Percentiles rank a stretch among this genome's conserved stretches.
Conservation (phyloP, 2,797 vertebrate genomes). For the Mormyrops attenuatus region DNA sequence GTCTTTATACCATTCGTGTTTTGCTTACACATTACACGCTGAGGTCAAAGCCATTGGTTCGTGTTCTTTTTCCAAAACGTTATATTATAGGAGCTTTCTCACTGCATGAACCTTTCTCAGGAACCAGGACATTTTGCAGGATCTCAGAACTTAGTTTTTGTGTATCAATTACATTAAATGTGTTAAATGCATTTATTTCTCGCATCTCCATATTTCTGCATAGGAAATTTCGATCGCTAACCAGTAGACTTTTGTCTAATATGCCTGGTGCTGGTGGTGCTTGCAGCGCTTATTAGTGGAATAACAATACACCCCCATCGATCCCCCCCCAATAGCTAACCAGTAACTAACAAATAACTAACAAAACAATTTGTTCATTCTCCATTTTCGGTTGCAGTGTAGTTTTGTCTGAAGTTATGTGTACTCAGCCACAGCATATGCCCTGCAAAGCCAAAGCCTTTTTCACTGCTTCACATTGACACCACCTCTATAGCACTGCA, state of each 20-base stretch:
- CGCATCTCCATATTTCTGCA: background rate
- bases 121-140: background rate
- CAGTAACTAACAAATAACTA: background rate
- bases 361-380: background rate
- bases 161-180: background rate
- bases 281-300: background rate
- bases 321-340: background rate
- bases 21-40: background rate
- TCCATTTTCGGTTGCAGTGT: background rate
- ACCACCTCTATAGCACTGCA: background rate
- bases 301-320: background rate
- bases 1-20: background rate
- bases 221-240: background rate
- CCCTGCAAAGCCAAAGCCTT: background rate
- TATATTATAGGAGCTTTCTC: background rate
- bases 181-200: background rate
- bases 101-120: background rate
- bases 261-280: background rate
- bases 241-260: background rate
- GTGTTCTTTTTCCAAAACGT: background rate
- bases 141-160: background rate
- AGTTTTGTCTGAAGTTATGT: background rate
- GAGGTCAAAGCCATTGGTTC: background rate
- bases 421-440: background rate
- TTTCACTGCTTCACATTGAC: background rate